These are phyloP conservation scores for Boleophthalmus pectinirostris DNA, from an alignment of 2,113 vertebrate species.

Conservation along the genomic window DNA sequence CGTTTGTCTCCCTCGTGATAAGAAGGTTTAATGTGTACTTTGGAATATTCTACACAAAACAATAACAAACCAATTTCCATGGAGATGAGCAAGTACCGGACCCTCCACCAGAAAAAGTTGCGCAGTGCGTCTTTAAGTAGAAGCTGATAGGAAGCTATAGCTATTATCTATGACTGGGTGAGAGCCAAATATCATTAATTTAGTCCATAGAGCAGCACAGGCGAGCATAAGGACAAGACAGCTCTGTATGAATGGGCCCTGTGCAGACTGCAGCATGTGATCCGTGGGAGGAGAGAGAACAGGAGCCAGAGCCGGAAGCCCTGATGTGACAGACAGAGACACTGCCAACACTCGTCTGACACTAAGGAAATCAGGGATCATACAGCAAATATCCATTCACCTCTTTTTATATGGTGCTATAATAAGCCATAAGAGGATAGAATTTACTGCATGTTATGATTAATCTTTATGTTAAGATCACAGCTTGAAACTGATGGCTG, in stretches of 20 bases:
- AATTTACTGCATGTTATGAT: not conserved
- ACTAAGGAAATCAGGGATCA: slow-evolving; percentile 1
- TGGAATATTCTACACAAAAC: no score
- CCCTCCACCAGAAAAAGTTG: no score
- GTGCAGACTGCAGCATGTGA: not conserved
- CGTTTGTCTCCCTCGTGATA: no score
- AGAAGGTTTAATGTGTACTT: no score
- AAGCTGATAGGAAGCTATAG: no score
- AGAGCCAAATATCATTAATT: slow-evolving; percentile 7
- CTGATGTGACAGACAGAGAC: not conserved
- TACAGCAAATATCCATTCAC: not conserved
- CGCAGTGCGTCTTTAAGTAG: no score
- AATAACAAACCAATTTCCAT: no score
- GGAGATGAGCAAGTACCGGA: no score
- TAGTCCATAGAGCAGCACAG: no score
- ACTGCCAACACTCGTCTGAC: not conserved
- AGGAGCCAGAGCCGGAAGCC: not conserved
- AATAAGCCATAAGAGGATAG: no score
- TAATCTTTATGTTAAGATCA: no score
- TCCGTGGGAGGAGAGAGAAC: not conserved
- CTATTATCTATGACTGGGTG: slow-evolving; percentile 1
- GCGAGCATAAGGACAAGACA: not conserved
- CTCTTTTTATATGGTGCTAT: not conserved
- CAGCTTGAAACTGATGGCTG: no score
- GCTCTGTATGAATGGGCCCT: not conserved